Conservation (phyloP, 2,888 invertebrate species). For the Pheosia tremula region DNA sequence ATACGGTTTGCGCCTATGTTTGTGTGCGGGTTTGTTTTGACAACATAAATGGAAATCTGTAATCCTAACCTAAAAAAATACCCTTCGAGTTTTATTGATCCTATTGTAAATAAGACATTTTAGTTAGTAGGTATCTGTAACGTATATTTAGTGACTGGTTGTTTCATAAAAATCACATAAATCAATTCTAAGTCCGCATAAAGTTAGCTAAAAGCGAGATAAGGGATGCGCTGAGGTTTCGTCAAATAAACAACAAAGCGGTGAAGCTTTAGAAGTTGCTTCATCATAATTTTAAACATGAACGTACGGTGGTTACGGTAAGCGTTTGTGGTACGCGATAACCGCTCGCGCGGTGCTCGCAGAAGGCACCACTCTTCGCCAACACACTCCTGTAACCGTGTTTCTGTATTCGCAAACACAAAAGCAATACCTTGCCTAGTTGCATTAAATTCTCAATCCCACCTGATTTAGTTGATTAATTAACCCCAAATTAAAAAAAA, state of each 20-base stretch:
- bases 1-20: no score
- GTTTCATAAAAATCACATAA: no score
- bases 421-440: conserved; percentile 38
- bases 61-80: no score
- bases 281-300: conserved; percentile 20
- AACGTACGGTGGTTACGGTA: conserved; percentile 17
- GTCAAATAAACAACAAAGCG: background rate
- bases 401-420: conserved; percentile 43
- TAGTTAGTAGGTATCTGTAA: no score
- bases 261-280: background rate
- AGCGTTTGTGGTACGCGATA: conserved; percentile 34
- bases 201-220: background rate
- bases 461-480: conserved; percentile 13
- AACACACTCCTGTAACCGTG: conserved; percentile 50
- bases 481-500: no score
- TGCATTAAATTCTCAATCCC: conserved; percentile 31
- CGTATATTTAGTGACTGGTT: no score
- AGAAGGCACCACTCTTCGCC: conserved; percentile 45
- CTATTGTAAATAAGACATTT: no score
- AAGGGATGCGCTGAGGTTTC: background rate
- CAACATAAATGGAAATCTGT: no score
- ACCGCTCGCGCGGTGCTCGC: conserved; percentile 28
- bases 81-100: no score
- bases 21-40: no score
- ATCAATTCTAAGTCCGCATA: no score